Evolutionary conservation across 2,888 invertebrate genomes (phyloP), one percentile per base, ranked within the genome.

Genomic region (Pachycephus smyrnensis): DNA sequence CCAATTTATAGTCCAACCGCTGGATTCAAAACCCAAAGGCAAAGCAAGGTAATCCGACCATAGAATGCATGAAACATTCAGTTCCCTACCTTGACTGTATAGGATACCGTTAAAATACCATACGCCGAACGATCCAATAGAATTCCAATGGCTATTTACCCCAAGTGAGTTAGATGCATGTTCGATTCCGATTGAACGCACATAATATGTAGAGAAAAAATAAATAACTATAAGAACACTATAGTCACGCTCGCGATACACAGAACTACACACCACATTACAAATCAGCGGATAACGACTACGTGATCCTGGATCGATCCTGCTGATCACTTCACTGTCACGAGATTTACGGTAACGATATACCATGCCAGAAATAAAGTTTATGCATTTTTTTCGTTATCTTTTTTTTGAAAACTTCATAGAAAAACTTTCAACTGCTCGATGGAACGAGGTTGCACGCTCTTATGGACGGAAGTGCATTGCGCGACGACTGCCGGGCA

Each of bases 401-500:
- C 76, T 79, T 73, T 32, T 79, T 71, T 12, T 75, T 32, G 76
- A 75, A 55, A 23, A 55, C 68, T 77, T 35, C 55, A 80, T 4
- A 40, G 15, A 40, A 40, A 40, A 80, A 75, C 80, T 35, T 82
- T 78, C 74, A 37, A 76, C 23, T 0, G 55, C 15, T 73, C 76
- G 74, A 15, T 30, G 68, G 79, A 71, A 71, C 69, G 73, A 2
- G 75, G 73, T 68, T 33, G 37, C 75, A 71, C 11, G 15, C 11
- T 74, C 55, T 33, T 79, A 76, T 78, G 80, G 40, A 77, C 80
- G 81, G 85, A 86, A 84, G 83, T 80, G 86, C 85, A 85, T 84
- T 80, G 87, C 80, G 76, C 84, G 85, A 80, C 83, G 83, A 83
- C 81, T 81, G 82, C 83, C 80, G 80, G 83, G 80, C 88, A 83